phyloP scores from a whole-genome alignment of 2,888 invertebrate species.

The Phrixothrix hirtus region DNA sequence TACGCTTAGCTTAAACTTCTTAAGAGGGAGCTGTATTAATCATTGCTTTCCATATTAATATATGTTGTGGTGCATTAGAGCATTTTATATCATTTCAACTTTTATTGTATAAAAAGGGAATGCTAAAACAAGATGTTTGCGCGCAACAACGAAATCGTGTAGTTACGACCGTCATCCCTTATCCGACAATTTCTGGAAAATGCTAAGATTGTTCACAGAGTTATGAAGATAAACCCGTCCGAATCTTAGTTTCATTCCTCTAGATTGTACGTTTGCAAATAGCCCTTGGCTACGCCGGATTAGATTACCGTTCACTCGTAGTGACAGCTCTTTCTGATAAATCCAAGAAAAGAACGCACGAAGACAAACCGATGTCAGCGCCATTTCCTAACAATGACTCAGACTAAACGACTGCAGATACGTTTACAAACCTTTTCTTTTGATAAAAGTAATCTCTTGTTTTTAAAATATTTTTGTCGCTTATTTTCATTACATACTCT shows the following conservation, averaged over 20 bases:
- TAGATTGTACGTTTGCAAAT: constrained; percentile 42
- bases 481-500: too few relatives aligned
- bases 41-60: too few relatives aligned
- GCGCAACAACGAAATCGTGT: not conserved
- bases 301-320: constrained; percentile 42
- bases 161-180: not conserved
- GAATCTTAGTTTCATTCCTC: constrained; percentile 28
- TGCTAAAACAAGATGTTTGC: too few relatives aligned
- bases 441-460: too few relatives aligned
- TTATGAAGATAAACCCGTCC: constrained; percentile 23
- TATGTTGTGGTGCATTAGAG: too few relatives aligned
- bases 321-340: constrained; percentile 25
- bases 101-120: too few relatives aligned
- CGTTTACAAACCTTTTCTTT: constrained; percentile 8
- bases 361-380: constrained; percentile 35
- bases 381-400: constrained; percentile 25
- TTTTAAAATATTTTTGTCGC: too few relatives aligned
- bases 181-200: constrained; percentile 3
- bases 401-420: constrained; percentile 23
- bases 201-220: constrained; percentile 5
- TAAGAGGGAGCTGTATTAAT: too few relatives aligned
- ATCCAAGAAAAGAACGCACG: constrained; percentile 26
- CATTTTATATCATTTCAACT: too few relatives aligned
- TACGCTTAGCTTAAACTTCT: too few relatives aligned
- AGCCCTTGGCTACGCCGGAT: constrained; percentile 45